Evolutionary conservation across 2,888 invertebrate species (phyloP), one percentile per base, ranked within the genome.

Genomic region (Ptilodon capucinus): DNA sequence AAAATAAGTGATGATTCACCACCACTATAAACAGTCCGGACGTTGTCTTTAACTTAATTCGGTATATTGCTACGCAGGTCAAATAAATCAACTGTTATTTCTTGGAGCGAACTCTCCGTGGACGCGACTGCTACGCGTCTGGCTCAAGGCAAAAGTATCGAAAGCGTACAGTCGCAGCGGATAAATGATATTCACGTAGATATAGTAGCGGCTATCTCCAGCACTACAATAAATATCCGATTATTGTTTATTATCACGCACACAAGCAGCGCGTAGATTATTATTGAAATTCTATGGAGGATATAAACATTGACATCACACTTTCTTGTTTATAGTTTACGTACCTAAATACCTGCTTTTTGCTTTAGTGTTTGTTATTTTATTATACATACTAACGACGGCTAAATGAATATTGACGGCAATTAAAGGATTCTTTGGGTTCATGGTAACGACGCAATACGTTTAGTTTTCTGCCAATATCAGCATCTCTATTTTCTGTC

Each of bases 111-210:
- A 46, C 42, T 30, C n/a, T 38, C 43, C 43, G 43, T 55, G 54
- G 51, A 66, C 70, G 51, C 77, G 79, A 68, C 75, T 64, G 74
- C 54, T 47, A 57, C 45, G 64, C 45, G 48, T 51, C 63, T 45
- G 46, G 46, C 49, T 54, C 64, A 61, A 68, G 57, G 61, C 60
- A 67, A 64, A 63, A 79, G 67, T 76, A 76, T 73, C 66, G 48
- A 69, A 68, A 65, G 44, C 52, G 36, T 36, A 30, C 51, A 57
- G 46, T 48, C 56, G 51, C 48, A 55, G 35, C 42, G 59, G 56
- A 66, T 60, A 61, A 59, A 57, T 60, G 54, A 67, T 68, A 61
- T 52, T 47, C 53, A 47, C 55, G 48, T 47, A 54, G 54, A 60
- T 57, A 57, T 41, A 53, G 52, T 43, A 17, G 40, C 35, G 32